Conservation (phyloP, 2,888 invertebrate species). For the Stenichneumon culpator region DNA sequence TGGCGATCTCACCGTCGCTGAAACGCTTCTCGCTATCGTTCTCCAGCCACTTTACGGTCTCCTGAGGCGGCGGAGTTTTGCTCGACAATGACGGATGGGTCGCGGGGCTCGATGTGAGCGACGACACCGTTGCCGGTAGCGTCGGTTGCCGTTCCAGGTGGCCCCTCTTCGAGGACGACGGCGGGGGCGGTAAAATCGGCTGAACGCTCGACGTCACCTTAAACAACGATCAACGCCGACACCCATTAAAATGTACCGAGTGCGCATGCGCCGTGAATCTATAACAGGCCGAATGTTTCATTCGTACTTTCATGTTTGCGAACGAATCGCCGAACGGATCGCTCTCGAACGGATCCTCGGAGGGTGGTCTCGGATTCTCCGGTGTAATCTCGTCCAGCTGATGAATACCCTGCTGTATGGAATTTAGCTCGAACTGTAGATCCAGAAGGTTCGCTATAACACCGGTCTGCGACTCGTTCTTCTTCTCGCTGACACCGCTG, state of each 20-base stretch:
- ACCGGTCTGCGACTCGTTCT: constrained; percentile 84
- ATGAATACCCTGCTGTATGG: constrained; percentile 93
- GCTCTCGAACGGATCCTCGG: constrained; percentile 86
- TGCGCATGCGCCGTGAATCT: neutral
- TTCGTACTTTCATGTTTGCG: constrained; percentile 85
- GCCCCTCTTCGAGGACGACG: constrained; percentile 81
- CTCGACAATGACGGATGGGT: constrained; percentile 74
- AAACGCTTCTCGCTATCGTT: constrained; percentile 85
- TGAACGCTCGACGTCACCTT: constrained; percentile 81
- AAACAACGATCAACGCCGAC: neutral
- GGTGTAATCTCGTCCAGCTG: constrained; percentile 95
- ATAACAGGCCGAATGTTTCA: neutral
- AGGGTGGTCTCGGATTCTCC: constrained; percentile 88
- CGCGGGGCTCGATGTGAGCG: constrained; percentile 81
- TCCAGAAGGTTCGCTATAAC: constrained; percentile 95
- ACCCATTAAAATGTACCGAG: neutral
- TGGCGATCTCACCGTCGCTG: constrained; percentile 83
- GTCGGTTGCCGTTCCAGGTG: constrained; percentile 82
- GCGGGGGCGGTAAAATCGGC: constrained; percentile 83
- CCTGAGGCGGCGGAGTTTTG: constrained; percentile 80
- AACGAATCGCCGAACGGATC: constrained; percentile 93
- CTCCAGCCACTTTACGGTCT: constrained; percentile 85
- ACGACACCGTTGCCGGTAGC: constrained; percentile 77
- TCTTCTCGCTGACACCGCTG: constrained; percentile 77
- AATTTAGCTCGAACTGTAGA: constrained; percentile 94